These are phyloP conservation scores for Peromyscus maniculatus DNA, from an alignment of 2,113 vertebrate genomes.

Conservation along the genomic window DNA sequence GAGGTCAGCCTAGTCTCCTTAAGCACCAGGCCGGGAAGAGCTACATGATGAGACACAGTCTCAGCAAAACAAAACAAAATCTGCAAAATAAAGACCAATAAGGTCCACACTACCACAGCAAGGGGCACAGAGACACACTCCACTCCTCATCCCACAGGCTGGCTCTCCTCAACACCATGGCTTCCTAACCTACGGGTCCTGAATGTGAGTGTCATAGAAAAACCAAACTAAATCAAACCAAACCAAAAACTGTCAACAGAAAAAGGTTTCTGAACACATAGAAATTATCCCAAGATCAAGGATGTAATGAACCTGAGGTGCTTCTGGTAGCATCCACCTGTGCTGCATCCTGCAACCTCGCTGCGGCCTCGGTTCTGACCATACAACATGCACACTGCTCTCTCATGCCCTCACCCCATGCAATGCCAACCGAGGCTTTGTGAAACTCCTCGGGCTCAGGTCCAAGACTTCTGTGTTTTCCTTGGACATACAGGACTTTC, in stretches of 20 bases:
- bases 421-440: not conserved
- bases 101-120: not conserved
- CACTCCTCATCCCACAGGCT: not conserved
- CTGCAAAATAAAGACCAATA: not conserved
- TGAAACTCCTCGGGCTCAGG: not conserved
- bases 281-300: not conserved
- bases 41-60: not conserved
- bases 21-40: not conserved
- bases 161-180: not conserved
- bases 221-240: not conserved
- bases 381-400: not conserved
- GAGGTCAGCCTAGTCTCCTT: not conserved
- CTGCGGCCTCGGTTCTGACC: not conserved
- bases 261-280: not conserved
- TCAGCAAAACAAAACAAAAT: not conserved
- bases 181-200: not conserved
- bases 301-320: not conserved
- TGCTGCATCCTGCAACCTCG: not conserved
- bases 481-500: not conserved
- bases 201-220: not conserved
- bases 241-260: not conserved
- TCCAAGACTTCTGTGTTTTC: not conserved
- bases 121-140: not conserved
- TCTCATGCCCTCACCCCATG: not conserved
- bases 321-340: not conserved